Evolutionary conservation across 64 coral and sea anemone genomes (phyloP), one percentile per base, ranked within the genome.

Genomic region (Astreopora myriophthalma): DNA sequence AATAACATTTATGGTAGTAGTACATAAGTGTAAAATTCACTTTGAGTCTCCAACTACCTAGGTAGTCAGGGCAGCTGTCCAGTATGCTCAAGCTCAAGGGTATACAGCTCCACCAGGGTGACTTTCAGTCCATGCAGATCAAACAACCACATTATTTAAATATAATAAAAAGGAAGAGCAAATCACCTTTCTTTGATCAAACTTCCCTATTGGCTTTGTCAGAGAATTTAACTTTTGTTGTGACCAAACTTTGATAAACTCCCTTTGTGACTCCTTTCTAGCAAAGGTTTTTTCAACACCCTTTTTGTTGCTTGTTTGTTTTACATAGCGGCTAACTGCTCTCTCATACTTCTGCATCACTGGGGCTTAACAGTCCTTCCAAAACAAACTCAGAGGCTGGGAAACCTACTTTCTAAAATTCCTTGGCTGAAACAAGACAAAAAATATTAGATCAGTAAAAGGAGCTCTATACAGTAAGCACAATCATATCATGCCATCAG

Each of bases 331-430:
- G n/a, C 27, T 40, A 73, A 87, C 85, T 52, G 67, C 85, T 74
- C 85, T 87, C 44, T 87, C 85, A 31, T 73, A 87, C 44, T 25
- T 94, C 42, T 5, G 51, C 29, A 26, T 90, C 76, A 65, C 65
- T 63, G 11, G 28, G 3, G 2, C 34, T 20, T 12, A 94, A 32
- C 20, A 94, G 61, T 9, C 72, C 80, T 51, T 70, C 37, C 16
- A 94, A 40, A 33, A 94, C 71, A 85, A 76, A 89, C 48, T 94
- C 93, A 20, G 93, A 94, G 28, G 76, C 69, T 38, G 93, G 93
- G 49, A 89, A 94, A 29, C 46, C 93, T 64, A 94, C 37, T 76
- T 94, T 94, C 60, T 94, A 87, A 28, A 85, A 90, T 69, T 94
- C 93, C 61, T 89, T 71, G 13, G 79, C 93, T 92, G 42, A 51